Conservation (phyloP, 2,888 invertebrate species). For the Furcula furcula region DNA sequence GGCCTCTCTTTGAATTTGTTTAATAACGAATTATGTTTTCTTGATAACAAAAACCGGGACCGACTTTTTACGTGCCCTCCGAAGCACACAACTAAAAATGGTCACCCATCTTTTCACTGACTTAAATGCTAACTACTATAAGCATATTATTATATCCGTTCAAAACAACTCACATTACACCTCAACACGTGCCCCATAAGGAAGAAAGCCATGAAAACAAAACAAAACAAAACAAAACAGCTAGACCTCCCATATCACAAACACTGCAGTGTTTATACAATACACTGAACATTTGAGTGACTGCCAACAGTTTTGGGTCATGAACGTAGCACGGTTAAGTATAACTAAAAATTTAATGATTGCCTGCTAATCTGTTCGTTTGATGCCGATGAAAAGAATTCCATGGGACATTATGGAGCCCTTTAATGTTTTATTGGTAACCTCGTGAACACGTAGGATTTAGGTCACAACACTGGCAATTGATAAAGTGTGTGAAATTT, state of each 20-base stretch:
- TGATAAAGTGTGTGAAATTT: too few species aligned
- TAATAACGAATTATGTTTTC: too few species aligned
- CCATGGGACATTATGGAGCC: neutral
- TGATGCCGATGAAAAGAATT: neutral
- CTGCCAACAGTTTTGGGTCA: conserved; percentile 71
- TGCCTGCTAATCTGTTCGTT: conserved; percentile 13
- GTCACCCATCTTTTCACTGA: too few species aligned
- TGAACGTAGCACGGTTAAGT: conserved; percentile 56
- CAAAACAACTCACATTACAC: too few species aligned
- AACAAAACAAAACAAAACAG: conserved; percentile 6
- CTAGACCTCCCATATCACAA: conserved; percentile 19
- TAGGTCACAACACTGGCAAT: too few species aligned
- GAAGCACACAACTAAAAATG: too few species aligned
- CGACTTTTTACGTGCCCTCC: too few species aligned
- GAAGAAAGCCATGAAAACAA: conserved; percentile 1
- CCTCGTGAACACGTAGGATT: too few species aligned
- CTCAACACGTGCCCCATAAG: neutral
- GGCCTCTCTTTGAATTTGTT: too few species aligned
- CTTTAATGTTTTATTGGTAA: neutral
- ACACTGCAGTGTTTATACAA: conserved; percentile 44
- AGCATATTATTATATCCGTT: too few species aligned
- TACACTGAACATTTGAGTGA: conserved; percentile 46
- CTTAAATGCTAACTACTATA: too few species aligned
- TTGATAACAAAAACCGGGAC: too few species aligned
- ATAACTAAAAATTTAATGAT: conserved; percentile 53